These are phyloP conservation scores for Eulemur rufifrons DNA, from an alignment of 2,113 vertebrate genomes.

Conservation along the genomic window DNA sequence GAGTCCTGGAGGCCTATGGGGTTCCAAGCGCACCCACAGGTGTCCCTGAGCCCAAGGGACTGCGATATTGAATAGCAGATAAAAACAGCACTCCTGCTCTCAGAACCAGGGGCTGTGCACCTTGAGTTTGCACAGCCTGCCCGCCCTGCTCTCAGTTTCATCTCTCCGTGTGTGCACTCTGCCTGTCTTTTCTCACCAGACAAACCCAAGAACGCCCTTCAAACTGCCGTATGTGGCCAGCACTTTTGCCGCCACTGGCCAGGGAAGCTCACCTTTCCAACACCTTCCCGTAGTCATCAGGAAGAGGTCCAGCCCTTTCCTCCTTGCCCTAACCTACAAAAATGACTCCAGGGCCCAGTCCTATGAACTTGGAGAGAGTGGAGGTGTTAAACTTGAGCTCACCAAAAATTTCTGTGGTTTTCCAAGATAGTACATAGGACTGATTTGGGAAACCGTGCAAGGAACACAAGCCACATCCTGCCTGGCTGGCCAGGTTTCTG, in stretches of 20 bases:
- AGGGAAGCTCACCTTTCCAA: background rate
- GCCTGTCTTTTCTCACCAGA: background rate
- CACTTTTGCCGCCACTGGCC: background rate
- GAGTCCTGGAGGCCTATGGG: background rate
- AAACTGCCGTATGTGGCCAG: background rate
- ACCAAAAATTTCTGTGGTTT: background rate
- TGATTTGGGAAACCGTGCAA: background rate
- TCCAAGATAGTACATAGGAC: background rate
- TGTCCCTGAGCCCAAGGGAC: background rate
- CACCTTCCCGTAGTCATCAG: background rate
- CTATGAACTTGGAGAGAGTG: background rate
- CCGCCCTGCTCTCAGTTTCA: background rate
- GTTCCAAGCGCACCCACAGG: background rate
- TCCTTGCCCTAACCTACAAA: background rate
- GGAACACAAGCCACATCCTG: background rate
- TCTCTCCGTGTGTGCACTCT: no score
- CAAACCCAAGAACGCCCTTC: background rate
- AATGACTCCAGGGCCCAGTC: background rate
- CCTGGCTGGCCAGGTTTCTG: accelerated
- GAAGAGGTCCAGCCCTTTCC: background rate
- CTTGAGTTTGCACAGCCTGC: accelerated
- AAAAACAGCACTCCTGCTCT: background rate
- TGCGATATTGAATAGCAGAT: background rate
- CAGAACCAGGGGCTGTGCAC: background rate
- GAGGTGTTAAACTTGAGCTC: background rate